Evolutionary conservation across 2,113 vertebrate species (phyloP).

Genomic region (Reinhardtius hippoglossoides): DNA sequence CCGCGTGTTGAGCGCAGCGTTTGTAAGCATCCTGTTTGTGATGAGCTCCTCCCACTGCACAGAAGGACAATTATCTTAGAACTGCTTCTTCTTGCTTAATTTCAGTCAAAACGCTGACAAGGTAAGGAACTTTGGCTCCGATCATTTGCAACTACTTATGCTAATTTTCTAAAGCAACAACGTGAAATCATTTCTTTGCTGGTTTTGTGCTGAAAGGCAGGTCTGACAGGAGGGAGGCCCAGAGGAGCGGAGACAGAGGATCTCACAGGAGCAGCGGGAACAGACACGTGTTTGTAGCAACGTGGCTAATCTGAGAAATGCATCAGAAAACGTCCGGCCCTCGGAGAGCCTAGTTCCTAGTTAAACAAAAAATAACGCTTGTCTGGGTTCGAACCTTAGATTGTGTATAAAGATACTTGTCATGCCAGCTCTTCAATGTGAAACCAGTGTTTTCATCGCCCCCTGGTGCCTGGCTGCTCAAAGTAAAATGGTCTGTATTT

Average conservation of each 20-base stretch:
- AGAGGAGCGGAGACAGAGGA: slow-evolving; percentile 43
- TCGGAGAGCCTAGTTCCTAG: too few relatives aligned
- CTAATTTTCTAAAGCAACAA: slow-evolving; percentile 23
- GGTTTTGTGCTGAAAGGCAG: background rate
- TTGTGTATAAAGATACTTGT: too few relatives aligned
- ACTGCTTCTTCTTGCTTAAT: slow-evolving; percentile 49
- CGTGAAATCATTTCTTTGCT: slow-evolving; percentile 32
- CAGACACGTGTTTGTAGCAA: slow-evolving; percentile 27
- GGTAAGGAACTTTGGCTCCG: slow-evolving; percentile 41
- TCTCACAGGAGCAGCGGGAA: slow-evolving; percentile 21
- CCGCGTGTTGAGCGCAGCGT: background rate
- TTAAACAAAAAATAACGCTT: too few relatives aligned
- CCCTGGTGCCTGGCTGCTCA: too few relatives aligned
- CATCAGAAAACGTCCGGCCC: background rate
- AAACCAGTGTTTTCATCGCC: too few relatives aligned
- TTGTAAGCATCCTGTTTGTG: slow-evolving; percentile 29
- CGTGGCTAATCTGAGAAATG: slow-evolving; percentile 19
- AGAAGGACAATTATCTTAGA: slow-evolving; percentile 38
- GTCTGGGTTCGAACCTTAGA: too few relatives aligned
- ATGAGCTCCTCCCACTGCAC: slow-evolving; percentile 32
- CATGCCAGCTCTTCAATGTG: too few relatives aligned
- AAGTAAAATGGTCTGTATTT: too few relatives aligned
- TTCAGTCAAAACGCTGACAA: slow-evolving; percentile 49
- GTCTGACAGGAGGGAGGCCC: background rate
- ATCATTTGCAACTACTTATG: slow-evolving; percentile 41